Evolutionary conservation across 2,797 vertebrate species (phyloP), one percentile per base, ranked within the genome.

Genomic region (Scolopax rusticola): DNA sequence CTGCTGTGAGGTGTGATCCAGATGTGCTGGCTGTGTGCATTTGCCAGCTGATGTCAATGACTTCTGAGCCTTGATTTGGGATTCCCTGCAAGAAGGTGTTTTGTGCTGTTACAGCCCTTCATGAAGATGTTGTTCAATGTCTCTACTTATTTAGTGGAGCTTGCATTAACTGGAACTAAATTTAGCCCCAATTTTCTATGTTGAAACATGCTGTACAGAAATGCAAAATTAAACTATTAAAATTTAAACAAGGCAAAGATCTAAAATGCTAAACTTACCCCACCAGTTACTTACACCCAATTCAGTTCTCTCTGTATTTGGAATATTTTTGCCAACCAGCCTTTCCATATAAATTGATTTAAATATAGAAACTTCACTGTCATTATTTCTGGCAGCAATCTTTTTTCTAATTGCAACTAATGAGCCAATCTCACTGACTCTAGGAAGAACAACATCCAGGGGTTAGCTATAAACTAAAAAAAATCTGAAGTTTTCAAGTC

Each of bases 161-260:
- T 80, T 81, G 48, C 64, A 70, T 65, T 77, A 61, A 53, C 20
- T 23, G 73, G 45, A 80, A 40, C 53, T 88, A 93, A 61, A 93
- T 91, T 86, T 90, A 91, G 57, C 61, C 50, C 65, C 45, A 47
- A 21, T 47, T 47, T 86, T 77, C 38, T 8, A 1, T 10, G 6
- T n/a, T 65, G 69, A 93, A 90, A 81, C 57, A 54, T 9, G 25
- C 16, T 60, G 32, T 38, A 38, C 8, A 75, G 73, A 94, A 91
- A 75, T 77, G 23, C 57, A 91, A 86, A 93, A 77, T 67, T 33
- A 85, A 71, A 74, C 48, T 43, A 89, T 77, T 88, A 92, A 93
- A 84, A 88, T 83, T 91, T 77, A 81, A 94, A 78, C 32, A 60
- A 90, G 65, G n/a, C 27, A 65, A 86, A 91, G 38, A 54, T 75